Base-by-base conservation (phyloP, 2,797 vertebrate genomes). In the Cossypha heuglini region DNA sequence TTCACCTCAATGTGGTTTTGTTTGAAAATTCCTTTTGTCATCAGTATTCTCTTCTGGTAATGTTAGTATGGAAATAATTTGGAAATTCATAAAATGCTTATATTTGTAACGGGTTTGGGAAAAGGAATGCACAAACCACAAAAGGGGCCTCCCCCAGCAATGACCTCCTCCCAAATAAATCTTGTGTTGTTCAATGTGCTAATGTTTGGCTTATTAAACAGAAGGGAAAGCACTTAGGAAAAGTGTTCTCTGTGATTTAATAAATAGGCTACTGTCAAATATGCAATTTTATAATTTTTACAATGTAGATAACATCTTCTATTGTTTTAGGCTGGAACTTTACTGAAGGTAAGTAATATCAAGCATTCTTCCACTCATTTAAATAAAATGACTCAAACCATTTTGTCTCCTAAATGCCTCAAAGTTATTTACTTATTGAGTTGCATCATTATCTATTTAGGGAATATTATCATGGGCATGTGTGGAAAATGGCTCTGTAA, bases 111-210 rank as follows among this genome's bases (percentile, higher is more conserved):
- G 52, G 14, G 2, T 71, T 61, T 52, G 21, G 24, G 42, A 68
- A 69, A 55, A 63, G 2, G 11, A 51, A 38, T 43, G 19, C 37
- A 38, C 43, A 19, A 54, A 21, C 1, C 2, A 11, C 2, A 1
- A 52, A 46, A 35, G 7, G 14, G 51, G 7, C 16, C 3, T 2
- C 1, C 4, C 4, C 24, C 21, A 35, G 31, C 6, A 22, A 19
- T 9, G 38, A 3, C 6, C 18, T 13, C 9, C 28, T 46, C 11
- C 13, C 35, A 51, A 48, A 3, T 6, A 38, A 31, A 33, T 58
- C 13, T 38, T 51, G 16, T 5, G 4, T n/a, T 84, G 26, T 18
- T 91, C n/a, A 54, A 20, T 5, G 5, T 63, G 52, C n/a, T 88
- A 7, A 40, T 49, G 9, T 62, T 85, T 10, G 19, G 10, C 16